Percentiles rank a stretch among this genome's conserved stretches.
phyloP scores from a whole-genome alignment of 2,888 invertebrate species.

The Dioctria rufipes region DNA sequence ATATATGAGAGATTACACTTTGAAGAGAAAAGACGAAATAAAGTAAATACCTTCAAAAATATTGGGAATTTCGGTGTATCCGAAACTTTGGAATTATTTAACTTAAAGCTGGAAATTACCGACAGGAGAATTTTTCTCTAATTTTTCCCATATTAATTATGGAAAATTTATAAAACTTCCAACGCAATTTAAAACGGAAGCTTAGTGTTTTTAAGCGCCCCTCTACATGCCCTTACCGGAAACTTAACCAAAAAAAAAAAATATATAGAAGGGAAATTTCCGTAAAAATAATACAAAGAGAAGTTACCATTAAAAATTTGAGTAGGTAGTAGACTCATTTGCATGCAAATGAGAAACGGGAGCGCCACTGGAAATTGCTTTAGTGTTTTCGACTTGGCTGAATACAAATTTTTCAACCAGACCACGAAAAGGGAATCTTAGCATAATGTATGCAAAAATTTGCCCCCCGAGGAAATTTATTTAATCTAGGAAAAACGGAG shows the following conservation, averaged over 20 bases:
- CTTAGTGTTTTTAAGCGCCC: background rate
- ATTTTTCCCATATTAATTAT: conserved; percentile 39
- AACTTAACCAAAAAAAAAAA: background rate
- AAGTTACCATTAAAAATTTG: conserved; percentile 57
- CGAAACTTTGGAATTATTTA: too few species aligned
- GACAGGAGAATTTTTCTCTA: background rate
- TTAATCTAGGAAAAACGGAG: conserved; percentile 52
- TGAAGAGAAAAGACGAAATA: too few species aligned
- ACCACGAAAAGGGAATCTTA: conserved; percentile 35
- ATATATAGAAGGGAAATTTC: conserved; percentile 10
- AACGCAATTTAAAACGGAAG: background rate
- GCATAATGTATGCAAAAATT: conserved; percentile 55
- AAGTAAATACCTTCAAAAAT: too few species aligned
- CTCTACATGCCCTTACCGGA: background rate
- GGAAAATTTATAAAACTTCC: conserved; percentile 21
- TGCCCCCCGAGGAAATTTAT: conserved; percentile 52
- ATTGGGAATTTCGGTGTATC: too few species aligned
- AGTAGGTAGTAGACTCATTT: conserved; percentile 56
- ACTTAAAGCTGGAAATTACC: background rate
- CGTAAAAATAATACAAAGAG: conserved; percentile 44
- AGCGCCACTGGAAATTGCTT: conserved; percentile 56
- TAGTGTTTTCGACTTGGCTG: conserved; percentile 54
- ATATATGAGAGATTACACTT: too few species aligned
- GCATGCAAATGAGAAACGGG: conserved; percentile 59
- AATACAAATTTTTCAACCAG: conserved; percentile 56